Base-by-base conservation (phyloP, 1,140 invertebrate genomes). In the Magallana angulata region DNA sequence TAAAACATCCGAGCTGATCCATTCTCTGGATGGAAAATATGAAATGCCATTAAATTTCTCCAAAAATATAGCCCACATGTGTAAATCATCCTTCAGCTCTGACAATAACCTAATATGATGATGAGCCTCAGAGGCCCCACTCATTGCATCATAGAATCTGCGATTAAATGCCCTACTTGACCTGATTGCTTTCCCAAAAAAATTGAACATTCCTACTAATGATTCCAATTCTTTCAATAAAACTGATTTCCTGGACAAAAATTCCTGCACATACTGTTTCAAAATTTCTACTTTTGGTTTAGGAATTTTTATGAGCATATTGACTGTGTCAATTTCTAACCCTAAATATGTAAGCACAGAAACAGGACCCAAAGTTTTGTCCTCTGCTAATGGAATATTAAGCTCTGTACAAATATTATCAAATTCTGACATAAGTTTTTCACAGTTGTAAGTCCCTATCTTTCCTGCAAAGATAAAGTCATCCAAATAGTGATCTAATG, bases 401-500 rank as follows among this genome's bases (percentile, higher is more conserved):
- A 84, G 36, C 18, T 71, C 58, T 2, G 60, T 5, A 88, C 81
- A 82, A 60, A 59, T 36, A 8, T 30, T 30, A 0, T 5, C 9
- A 57, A 88, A 82, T 8, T 11, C 11, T 11, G 8, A 18, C 87
- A 88, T 85, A 5, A 86, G 59, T 11, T 9, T 14, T 14, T 48
- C 1, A 76, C 81, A 84, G 24, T 83, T 24, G 14, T 68, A 2
- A 7, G 85, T 76, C 18, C 18, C 18, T 24, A n/a, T 11, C 18
- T 18, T 18, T 18, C 57, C 64, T 9, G 60, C 60, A 68, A 85
- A 36, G 1, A 36, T 36, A 36, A 36, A 85, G 57, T 85, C 87
- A 57, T 88, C 87, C 56, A 88, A 30, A 64, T 88, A 88, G 16
- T 88, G 87, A 24, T 84, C 83, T 18, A 88, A 14, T 59, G 82